These are phyloP conservation scores for Bostrychus sinensis DNA, from an alignment of 2,113 vertebrate species.

Conservation along the genomic window DNA sequence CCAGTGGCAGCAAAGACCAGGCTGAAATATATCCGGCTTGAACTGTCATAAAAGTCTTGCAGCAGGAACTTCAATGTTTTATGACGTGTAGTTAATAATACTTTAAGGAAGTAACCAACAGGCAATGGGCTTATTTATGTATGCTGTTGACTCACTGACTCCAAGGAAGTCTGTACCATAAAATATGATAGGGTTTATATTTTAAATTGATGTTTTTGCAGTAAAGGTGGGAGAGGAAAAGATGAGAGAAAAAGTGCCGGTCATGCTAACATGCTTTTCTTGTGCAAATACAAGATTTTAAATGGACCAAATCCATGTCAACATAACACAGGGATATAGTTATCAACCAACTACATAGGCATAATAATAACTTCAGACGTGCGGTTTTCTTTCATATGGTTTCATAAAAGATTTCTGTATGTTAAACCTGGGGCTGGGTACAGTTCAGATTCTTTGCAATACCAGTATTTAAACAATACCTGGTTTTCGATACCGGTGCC, in stretches of 20 bases:
- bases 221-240: background rate
- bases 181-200: slow-evolving; percentile 4
- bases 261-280: background rate
- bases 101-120: slow-evolving; percentile 6
- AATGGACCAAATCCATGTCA: background rate
- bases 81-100: slow-evolving; percentile 20
- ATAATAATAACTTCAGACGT: too few species aligned
- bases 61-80: slow-evolving; percentile 16
- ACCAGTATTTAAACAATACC: too few species aligned
- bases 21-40: slow-evolving; percentile 49
- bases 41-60: slow-evolving; percentile 11
- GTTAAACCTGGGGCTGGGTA: too few species aligned
- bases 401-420: too few species aligned
- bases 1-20: slow-evolving; percentile 50
- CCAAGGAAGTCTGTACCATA: background rate
- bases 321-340: background rate
- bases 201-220: slow-evolving; percentile 2
- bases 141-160: slow-evolving; percentile 8
- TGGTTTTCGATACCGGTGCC: too few species aligned
- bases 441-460: too few species aligned
- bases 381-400: too few species aligned
- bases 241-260: background rate
- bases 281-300: slow-evolving; percentile 4
- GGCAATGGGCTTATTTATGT: background rate
- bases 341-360: too few species aligned